Percentiles rank a stretch among this genome's conserved stretches.
Conservation (phyloP, 1,140 invertebrate genomes). For the Eufriesea mexicana region DNA sequence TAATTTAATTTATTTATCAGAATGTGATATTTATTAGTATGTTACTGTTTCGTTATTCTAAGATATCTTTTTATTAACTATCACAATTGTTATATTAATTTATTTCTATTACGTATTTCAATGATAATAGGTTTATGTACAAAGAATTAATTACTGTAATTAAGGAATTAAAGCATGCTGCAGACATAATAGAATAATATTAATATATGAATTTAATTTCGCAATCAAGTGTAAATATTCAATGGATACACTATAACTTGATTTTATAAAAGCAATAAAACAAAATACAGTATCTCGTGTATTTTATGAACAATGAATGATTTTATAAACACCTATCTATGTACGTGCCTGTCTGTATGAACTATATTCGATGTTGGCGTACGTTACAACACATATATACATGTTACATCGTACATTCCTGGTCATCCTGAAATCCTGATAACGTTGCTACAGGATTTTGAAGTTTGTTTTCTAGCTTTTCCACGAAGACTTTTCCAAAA, state of each 20-base stretch:
- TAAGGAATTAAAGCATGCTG: too few relatives aligned
- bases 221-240: too few relatives aligned
- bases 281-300: background rate
- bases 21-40: background rate
- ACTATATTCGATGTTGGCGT: background rate
- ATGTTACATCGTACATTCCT: background rate
- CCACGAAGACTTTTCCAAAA: background rate
- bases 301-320: background rate
- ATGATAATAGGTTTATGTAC: too few relatives aligned
- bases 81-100: background rate
- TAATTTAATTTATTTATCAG: too few relatives aligned
- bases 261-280: background rate
- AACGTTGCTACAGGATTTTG: background rate
- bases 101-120: too few relatives aligned
- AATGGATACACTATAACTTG: too few relatives aligned
- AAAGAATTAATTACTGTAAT: too few relatives aligned
- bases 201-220: too few relatives aligned
- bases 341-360: background rate
- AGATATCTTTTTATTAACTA: background rate
- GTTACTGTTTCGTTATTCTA: background rate
- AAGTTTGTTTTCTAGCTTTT: background rate
- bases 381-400: background rate
- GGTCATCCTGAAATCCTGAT: slow-evolving; percentile 3
- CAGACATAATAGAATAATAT: too few relatives aligned
- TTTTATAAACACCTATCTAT: background rate